Base-by-base conservation (phyloP, 2,113 vertebrate species). In the Ceyx melanurus region DNA sequence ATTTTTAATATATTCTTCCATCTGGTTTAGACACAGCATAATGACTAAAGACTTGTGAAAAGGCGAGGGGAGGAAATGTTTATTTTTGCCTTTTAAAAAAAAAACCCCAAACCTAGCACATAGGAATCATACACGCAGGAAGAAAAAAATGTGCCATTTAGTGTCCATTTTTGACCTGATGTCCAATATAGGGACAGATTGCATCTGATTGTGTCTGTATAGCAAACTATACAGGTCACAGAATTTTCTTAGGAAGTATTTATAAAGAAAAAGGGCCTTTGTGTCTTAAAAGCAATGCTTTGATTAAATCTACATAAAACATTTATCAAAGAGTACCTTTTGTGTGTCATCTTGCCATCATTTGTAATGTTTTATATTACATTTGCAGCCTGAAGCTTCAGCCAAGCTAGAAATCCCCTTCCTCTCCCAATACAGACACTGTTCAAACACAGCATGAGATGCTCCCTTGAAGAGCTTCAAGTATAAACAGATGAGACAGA, bases 1-100 rank as follows among this genome's bases (percentile, higher is more conserved):
- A 76, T 89, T 96, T 89, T 93, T 76, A 93, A 93, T 89, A 89
- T 86, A 89, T 83, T 88, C 90, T 88, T 86, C 91, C 95, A 95
- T 95, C 86, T 96, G 90, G 78, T 70, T 94, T 65, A 88, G 42
- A 76, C 26, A 5, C 26, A 94, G 76, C 33, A 51, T 46, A 87
- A 75, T 80, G 66, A 75, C 84, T 94, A 45, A 37, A 92, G 75
- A 91, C 68, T 78, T 86, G 88, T 86, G 88, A 83, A 82, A 81
- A 67, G 53, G 70, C 6, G 2, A 64, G 40, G 29, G 37, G 35
- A 68, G 31, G 51, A 88, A 78, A 60, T 5, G 35, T 67, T 45
- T 29, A 53, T 56, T 72, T 40, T 15, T 11, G 13, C 21, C 14
- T 43, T 43, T 37, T 37, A 37, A 37, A 37, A 37, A 37, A 37